A percentile compares a stretch with the other conserved stretches of the same genome.
Conservation (phyloP, 2,113 vertebrate genomes). For the Sorex araneus region DNA sequence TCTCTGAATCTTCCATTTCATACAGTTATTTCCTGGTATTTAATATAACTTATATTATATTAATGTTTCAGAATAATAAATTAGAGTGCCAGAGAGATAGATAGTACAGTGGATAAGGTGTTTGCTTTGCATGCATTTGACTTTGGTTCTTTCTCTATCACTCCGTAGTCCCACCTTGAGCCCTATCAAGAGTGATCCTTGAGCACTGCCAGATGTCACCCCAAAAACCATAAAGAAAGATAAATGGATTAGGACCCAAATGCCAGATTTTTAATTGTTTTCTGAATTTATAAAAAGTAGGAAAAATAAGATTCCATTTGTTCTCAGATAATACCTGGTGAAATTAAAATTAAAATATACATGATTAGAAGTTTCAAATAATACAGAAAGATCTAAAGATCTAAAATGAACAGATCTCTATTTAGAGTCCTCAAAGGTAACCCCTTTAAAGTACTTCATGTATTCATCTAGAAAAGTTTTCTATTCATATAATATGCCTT, state of each 20-base stretch:
- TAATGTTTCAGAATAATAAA: constrained; percentile 26
- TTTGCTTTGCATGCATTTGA: too few relatives aligned
- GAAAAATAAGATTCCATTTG: constrained; percentile 8
- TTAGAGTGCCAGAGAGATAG: neutral
- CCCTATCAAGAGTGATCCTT: too few relatives aligned
- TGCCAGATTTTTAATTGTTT: constrained; percentile 43
- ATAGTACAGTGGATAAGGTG: neutral
- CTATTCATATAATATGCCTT: neutral
- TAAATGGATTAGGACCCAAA: constrained; percentile 19
- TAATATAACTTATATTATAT: constrained; percentile 8
- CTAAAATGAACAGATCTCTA: constrained; percentile 46
- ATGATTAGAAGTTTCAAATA: constrained; percentile 3
- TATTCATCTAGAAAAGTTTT: constrained; percentile 4
- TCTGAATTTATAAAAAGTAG: constrained; percentile 34
- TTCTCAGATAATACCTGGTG: constrained; percentile 35
- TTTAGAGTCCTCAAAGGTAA: constrained; percentile 4
- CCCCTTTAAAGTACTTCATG: neutral
- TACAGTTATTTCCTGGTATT: constrained; percentile 39
- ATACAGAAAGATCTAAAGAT: constrained; percentile 1
- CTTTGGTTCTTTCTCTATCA: too few relatives aligned
- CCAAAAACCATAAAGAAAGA: too few relatives aligned
- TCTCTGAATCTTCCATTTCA: constrained; percentile 3
- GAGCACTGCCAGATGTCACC: too few relatives aligned
- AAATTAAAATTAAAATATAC: constrained; percentile 41
- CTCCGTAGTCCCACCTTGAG: too few relatives aligned